Evolutionary conservation across 2,113 vertebrate species (phyloP), one percentile per base, ranked within the genome.

Genomic region (Nannobrachium achirus): DNA sequence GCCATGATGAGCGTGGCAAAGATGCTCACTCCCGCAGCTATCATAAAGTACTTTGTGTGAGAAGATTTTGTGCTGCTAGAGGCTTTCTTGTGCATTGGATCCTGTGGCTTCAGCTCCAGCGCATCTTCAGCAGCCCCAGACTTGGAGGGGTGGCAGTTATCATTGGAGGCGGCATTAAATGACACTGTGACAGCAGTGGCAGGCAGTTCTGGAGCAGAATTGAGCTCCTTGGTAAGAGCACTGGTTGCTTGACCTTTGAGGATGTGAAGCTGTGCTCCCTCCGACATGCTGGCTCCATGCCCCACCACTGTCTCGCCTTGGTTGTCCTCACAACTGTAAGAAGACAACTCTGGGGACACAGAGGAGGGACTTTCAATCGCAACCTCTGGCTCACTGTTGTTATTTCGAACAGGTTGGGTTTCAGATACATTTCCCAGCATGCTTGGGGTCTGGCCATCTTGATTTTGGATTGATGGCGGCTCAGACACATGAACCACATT

Each of bases 1-100:
- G 72, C 88, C 56, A 90, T 1, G 57, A n/a, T 16, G 33, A 92
- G 56, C 53, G 89, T 61, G 0, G 83, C 87, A 57, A 66, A 76
- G 59, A 73, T 69, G 0, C 69, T 78, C 25, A 93, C 65, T 19
- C 77, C 89, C 57, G 79, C 84, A 40, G 83, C 90, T 0, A 69
- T 70, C 65, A 88, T 15, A 58, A 88, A 5, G 40, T 82, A 82
- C 69, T 88, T 82, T 33, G 63, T 55, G 2, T 74, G 78, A 13
- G 49, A 2, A 1, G 13, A 3, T 25, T 25, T 25, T 10, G 9
- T 41, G 42, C 1, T 1, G 19, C 19, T 0, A 8, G 6, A 6
- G 18, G 52, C 8, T 0, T 4, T 13, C 2, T 45, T 18, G 33
- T 74, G 19, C 46, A 51, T 48, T 42, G 69, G 55, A 38, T 61